Conservation (phyloP, 1,140 invertebrate genomes). For the Drosophila tristis region DNA sequence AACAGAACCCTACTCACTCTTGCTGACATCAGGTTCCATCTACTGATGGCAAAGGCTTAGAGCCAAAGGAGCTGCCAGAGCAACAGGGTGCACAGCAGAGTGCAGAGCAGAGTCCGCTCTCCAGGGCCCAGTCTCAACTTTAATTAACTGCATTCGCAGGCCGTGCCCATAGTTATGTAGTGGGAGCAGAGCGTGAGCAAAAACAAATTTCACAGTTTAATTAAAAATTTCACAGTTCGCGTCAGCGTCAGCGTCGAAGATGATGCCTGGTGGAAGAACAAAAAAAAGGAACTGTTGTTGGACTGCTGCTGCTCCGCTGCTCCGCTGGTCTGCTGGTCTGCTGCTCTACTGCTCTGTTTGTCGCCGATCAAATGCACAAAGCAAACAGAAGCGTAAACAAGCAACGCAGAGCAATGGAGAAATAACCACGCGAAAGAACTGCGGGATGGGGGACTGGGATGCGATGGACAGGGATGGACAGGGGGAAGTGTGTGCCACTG, state of each 20-base stretch:
- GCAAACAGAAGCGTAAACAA: slow-evolving; percentile 64
- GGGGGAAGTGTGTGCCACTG: slow-evolving; percentile 26
- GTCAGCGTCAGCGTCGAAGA: neutral
- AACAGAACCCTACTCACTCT: slow-evolving; percentile 24
- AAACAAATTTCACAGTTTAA: slow-evolving; percentile 43
- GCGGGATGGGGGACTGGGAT: neutral
- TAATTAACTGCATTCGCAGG: slow-evolving; percentile 30
- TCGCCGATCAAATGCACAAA: slow-evolving; percentile 62
- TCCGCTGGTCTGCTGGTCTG: too few relatives aligned
- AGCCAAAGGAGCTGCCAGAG: neutral
- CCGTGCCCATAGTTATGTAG: too few relatives aligned
- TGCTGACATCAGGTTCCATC: neutral
- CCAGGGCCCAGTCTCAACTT: slow-evolving; percentile 6
- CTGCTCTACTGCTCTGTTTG: slow-evolving; percentile 14
- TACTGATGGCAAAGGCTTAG: slow-evolving; percentile 11
- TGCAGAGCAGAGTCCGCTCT: too few relatives aligned
- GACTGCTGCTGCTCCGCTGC: slow-evolving; percentile 4
- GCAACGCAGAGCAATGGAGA: slow-evolving; percentile 8
- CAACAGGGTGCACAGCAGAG: neutral
- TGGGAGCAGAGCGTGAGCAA: neutral
- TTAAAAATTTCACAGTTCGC: slow-evolving; percentile 28
- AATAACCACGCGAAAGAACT: slow-evolving; percentile 21
- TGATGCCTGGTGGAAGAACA: neutral
- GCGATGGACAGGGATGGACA: neutral
- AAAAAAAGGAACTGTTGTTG: neutral